Evolutionary conservation across 2,888 invertebrate genomes (phyloP).

Genomic region (Drosophila ochracea): DNA sequence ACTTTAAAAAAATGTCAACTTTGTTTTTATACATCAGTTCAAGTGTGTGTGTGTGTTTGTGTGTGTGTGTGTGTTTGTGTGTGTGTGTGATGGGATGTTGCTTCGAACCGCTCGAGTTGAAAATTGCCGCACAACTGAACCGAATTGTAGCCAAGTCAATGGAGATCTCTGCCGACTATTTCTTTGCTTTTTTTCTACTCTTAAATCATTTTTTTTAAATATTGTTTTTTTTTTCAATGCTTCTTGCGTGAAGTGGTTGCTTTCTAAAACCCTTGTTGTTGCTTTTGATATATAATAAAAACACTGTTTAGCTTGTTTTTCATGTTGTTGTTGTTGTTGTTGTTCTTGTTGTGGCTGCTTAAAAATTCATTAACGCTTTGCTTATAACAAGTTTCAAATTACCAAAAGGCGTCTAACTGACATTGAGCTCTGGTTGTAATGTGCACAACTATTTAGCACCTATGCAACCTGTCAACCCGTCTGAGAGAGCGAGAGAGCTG

Average conservation of each 20-base stretch:
- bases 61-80: background rate
- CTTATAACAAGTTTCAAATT: constrained; percentile 79
- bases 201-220: constrained; percentile 9
- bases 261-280: constrained; percentile 34
- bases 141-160: constrained; percentile 36
- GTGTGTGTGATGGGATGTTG: constrained; percentile 9
- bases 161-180: constrained; percentile 40
- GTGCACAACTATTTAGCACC: constrained; percentile 65
- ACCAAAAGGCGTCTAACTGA: constrained; percentile 71
- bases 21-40: background rate
- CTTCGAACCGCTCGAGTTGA: constrained; percentile 69
- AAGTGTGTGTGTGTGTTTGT: background rate
- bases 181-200: constrained; percentile 23
- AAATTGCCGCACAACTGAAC: constrained; percentile 69
- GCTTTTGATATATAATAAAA: constrained; percentile 36
- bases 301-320: constrained; percentile 8
- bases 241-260: constrained; percentile 50
- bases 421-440: constrained; percentile 52
- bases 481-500: background rate
- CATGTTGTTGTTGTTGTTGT: constrained; percentile 28
- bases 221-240: constrained; percentile 17
- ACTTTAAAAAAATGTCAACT: constrained; percentile 32
- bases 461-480: constrained; percentile 14
- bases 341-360: constrained; percentile 58
- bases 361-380: constrained; percentile 78